Percentiles rank a stretch among this genome's conserved stretches.
phyloP scores from a whole-genome alignment of 2,113 vertebrate genomes.

The Macheiramphus alcinus region DNA sequence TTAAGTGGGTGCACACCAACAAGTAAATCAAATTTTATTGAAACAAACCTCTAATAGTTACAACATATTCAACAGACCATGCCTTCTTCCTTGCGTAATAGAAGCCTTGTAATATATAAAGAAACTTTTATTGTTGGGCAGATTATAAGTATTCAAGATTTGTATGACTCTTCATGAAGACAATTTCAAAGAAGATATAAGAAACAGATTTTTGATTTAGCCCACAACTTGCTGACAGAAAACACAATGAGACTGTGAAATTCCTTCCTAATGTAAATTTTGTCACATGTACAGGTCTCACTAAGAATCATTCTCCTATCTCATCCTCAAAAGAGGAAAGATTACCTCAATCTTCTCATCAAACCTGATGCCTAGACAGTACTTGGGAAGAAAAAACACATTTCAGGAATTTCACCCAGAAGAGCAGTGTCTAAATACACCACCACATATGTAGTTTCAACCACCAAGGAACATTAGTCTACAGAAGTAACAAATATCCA shows the following conservation, averaged over 20 bases:
- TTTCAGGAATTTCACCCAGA: background rate
- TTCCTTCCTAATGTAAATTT: background rate
- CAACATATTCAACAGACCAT: background rate
- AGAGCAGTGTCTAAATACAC: background rate
- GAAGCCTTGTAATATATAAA: background rate
- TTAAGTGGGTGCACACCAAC: background rate
- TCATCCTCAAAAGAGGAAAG: background rate
- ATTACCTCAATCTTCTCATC: slow-evolving; percentile 7
- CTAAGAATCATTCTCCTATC: background rate
- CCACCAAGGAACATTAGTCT: background rate
- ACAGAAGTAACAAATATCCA: background rate
- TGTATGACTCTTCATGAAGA: background rate
- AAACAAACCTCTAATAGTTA: background rate
- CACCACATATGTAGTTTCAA: background rate
- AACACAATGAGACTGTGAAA: background rate
- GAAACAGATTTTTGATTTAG: background rate
- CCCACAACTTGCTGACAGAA: background rate
- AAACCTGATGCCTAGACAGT: background rate
- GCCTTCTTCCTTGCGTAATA: background rate
- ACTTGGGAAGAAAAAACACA: background rate
- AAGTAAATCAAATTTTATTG: background rate
- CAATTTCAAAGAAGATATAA: background rate
- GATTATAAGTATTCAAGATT: background rate
- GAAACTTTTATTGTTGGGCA: background rate
- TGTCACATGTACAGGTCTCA: background rate